Percentiles rank a stretch among this genome's conserved stretches.
Conservation (phyloP, 2,888 invertebrate genomes). For the Alviniconcha strummeri region DNA sequence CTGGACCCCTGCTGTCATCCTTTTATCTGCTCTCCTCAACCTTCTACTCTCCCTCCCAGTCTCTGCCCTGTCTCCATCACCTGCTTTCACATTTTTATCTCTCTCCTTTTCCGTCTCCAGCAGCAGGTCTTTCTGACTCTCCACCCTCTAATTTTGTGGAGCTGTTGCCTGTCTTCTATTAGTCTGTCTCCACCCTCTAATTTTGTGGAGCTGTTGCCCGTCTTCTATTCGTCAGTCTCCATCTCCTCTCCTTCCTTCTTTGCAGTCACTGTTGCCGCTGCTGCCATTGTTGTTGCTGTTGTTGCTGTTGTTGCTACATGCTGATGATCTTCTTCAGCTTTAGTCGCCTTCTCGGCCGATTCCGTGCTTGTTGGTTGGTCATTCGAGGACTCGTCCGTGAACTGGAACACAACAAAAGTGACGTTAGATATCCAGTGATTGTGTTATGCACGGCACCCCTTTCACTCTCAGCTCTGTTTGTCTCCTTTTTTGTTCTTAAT, state of each 20-base stretch:
- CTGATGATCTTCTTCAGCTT: conserved; percentile 30
- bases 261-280: neutral
- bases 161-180: neutral
- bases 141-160: too few relatives aligned
- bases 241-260: neutral
- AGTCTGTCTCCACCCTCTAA: too few relatives aligned
- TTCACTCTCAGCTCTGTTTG: neutral
- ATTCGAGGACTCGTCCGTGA: neutral
- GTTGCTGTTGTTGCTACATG: conserved; percentile 5
- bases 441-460: neutral
- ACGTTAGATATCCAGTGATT: neutral
- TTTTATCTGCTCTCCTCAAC: neutral
- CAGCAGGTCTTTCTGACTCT: too few relatives aligned
- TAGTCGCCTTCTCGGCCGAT: conserved; percentile 13
- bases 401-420: conserved; percentile 15
- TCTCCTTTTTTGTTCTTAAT: too few relatives aligned
- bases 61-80: neutral
- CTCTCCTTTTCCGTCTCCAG: too few relatives aligned
- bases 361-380: neutral
- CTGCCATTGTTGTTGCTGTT: neutral
- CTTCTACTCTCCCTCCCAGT: neutral
- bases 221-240: neutral
- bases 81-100: neutral
- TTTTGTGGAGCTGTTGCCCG: neutral
- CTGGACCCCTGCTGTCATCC: neutral